Conservation (phyloP, 2,797 vertebrate genomes). For the Acanthiza pusilla region DNA sequence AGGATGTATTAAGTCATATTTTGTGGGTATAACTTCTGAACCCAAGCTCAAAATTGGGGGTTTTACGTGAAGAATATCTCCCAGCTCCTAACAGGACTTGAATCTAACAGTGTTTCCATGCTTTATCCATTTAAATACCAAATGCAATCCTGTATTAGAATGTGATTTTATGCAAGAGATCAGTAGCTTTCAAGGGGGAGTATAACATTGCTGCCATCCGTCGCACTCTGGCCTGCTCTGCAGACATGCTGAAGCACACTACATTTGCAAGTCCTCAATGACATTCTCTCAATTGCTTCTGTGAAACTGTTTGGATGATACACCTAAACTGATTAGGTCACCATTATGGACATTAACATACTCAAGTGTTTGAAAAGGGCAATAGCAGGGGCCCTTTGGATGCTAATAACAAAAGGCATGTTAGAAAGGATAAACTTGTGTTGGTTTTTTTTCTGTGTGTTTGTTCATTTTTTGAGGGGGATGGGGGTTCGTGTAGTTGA, state of each 20-base stretch:
- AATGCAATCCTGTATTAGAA: neutral
- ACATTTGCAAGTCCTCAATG: slow-evolving; percentile 19
- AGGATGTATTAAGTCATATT: neutral
- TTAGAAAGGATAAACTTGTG: slow-evolving; percentile 43
- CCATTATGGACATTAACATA: slow-evolving; percentile 53
- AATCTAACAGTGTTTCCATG: neutral
- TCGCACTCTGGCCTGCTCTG: neutral
- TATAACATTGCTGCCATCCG: neutral
- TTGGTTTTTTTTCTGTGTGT: neutral
- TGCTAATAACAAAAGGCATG: slow-evolving; percentile 54
- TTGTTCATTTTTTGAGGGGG: neutral
- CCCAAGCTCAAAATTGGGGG: neutral
- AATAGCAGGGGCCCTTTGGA: neutral
- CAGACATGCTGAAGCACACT: slow-evolving; percentile 16
- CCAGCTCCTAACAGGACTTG: neutral
- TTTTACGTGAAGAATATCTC: neutral
- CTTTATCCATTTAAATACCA: neutral
- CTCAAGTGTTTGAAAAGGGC: slow-evolving; percentile 40
- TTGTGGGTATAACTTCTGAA: neutral
- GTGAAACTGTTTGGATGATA: slow-evolving; percentile 22
- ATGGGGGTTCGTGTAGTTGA: neutral
- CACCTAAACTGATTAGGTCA: slow-evolving; percentile 49
- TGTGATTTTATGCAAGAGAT: neutral
- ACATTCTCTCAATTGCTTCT: neutral
- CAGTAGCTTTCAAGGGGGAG: neutral